phyloP scores from a whole-genome alignment of 37 sponge, comb jelly and placozoan species.

The Bolinopsis microptera region DNA sequence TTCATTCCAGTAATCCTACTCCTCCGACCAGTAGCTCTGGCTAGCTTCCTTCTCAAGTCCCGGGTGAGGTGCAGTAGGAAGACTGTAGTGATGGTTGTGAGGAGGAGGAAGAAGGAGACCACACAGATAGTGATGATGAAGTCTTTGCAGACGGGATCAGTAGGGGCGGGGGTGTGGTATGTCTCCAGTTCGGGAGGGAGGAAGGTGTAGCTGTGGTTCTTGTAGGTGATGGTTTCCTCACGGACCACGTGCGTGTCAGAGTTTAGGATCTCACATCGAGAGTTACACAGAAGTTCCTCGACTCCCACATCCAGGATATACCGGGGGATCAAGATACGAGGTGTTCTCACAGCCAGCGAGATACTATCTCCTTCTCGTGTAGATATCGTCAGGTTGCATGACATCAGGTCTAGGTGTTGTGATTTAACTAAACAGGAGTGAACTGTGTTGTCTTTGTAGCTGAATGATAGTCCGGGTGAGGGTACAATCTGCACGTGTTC shows the following conservation, averaged over 20 bases:
- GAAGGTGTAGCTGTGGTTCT: neutral
- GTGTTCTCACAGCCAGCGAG: neutral
- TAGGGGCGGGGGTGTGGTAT: neutral
- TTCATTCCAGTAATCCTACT: neutral
- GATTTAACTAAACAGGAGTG: neutral
- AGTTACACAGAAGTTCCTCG: neutral
- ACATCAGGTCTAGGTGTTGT: neutral
- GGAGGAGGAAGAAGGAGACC: neutral
- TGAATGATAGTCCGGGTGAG: conserved; percentile 3
- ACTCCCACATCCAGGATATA: neutral
- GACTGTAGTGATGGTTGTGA: conserved; percentile 8
- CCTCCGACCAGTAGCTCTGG: neutral
- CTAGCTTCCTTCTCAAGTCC: conserved; percentile 16
- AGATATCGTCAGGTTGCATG: conserved; percentile 30
- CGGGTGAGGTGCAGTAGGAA: conserved; percentile 7
- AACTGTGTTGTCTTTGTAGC: neutral
- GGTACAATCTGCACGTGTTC: conserved; percentile 7
- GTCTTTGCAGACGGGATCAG: neutral
- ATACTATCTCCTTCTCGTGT: neutral
- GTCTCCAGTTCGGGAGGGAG: neutral
- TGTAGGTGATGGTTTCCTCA: neutral
- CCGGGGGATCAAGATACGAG: neutral
- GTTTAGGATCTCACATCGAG: neutral
- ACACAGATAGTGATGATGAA: neutral
- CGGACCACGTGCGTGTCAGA: neutral